These are phyloP conservation scores for Xiphias gladius DNA, from an alignment of 2,113 vertebrate genomes.

Conservation along the genomic window DNA sequence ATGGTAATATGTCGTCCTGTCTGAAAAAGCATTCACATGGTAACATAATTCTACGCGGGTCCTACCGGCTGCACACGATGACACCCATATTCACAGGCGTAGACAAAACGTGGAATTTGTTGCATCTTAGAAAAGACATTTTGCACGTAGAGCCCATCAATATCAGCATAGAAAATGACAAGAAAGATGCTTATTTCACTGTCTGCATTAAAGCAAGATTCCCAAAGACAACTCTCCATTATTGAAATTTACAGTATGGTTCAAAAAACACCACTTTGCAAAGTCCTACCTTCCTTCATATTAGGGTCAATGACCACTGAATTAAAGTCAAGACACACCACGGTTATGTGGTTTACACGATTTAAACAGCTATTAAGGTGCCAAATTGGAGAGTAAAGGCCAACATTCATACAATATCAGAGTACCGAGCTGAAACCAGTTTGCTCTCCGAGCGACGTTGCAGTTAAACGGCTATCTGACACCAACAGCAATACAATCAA, in stretches of 20 bases:
- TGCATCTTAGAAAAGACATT: constrained; percentile 32
- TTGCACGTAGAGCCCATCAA: constrained; percentile 17
- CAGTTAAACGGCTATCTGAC: constrained; percentile 56
- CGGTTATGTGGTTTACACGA: constrained; percentile 31
- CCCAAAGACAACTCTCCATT: constrained; percentile 15
- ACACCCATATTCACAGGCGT: constrained; percentile 11
- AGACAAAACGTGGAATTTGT: constrained; percentile 20
- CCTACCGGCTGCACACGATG: not conserved
- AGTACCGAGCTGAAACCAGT: constrained; percentile 42
- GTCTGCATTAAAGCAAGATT: constrained; percentile 5
- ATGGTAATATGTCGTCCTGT: constrained; percentile 23
- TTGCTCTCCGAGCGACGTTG: constrained; percentile 43
- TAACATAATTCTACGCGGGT: constrained; percentile 13
- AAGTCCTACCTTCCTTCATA: constrained; percentile 45
- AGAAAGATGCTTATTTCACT: not conserved
- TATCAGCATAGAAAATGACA: constrained; percentile 1
- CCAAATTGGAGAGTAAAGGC: constrained; percentile 50
- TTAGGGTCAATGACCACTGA: constrained; percentile 36
- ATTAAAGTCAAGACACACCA: constrained; percentile 36
- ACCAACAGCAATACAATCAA: constrained; percentile 68
- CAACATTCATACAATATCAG: constrained; percentile 62
- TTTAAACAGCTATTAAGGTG: constrained; percentile 64
- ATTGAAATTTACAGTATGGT: constrained; percentile 47
- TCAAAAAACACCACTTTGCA: constrained; percentile 42
- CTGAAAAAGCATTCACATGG: constrained; percentile 49